Evolutionary conservation across 2,113 vertebrate species (phyloP).

Genomic region (Indri indri): DNA sequence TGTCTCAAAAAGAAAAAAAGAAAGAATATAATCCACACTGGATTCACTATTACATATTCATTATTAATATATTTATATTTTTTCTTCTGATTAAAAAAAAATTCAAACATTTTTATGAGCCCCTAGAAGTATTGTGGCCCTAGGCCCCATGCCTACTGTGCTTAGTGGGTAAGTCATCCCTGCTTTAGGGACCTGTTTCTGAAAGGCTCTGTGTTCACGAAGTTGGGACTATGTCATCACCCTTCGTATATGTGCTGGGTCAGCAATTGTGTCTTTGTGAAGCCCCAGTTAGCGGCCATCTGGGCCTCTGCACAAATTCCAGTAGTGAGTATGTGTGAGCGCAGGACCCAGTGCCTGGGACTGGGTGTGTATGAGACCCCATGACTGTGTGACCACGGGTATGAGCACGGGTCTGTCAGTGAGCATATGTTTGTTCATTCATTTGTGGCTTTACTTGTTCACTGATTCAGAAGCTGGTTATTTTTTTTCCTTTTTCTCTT

Average conservation of each 20-base stretch:
- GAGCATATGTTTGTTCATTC: background rate
- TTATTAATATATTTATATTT: background rate
- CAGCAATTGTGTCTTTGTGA: background rate
- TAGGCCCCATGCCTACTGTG: background rate
- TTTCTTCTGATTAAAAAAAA: background rate
- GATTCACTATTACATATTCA: background rate
- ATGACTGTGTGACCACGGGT: background rate
- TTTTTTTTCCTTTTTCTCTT: too few relatives aligned
- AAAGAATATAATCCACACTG: background rate
- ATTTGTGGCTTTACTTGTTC: background rate
- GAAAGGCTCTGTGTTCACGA: background rate
- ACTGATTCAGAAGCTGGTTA: conserved; percentile 11
- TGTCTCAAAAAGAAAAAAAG: too few relatives aligned
- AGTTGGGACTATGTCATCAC: background rate
- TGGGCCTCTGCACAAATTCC: background rate
- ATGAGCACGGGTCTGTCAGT: background rate
- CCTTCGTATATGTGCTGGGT: background rate
- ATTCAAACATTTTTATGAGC: too few relatives aligned
- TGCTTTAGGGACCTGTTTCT: background rate
- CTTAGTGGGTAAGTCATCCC: background rate
- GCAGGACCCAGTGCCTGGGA: background rate
- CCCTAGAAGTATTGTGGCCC: background rate
- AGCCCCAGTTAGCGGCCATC: background rate
- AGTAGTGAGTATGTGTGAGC: background rate
- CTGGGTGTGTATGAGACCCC: background rate